phyloP scores from a whole-genome alignment of 2,113 vertebrate species.

The Psephotus haematonotus region DNA sequence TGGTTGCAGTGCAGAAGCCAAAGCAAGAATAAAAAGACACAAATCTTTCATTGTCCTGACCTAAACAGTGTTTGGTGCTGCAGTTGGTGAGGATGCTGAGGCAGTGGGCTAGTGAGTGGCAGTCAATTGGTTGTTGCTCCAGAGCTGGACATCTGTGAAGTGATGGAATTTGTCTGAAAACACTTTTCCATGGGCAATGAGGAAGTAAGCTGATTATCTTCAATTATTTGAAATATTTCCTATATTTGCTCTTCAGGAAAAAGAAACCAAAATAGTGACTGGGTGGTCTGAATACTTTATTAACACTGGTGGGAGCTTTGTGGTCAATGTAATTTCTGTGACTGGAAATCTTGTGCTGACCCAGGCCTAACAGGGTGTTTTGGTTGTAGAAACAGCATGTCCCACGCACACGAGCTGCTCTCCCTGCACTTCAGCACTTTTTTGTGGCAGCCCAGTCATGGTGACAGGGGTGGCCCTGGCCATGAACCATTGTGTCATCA shows the following conservation, averaged over 20 bases:
- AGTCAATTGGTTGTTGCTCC: rapidly evolving
- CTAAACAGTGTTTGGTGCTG: background rate
- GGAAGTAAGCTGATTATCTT: background rate
- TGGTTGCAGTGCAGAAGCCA: background rate
- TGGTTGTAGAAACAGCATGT: rapidly evolving
- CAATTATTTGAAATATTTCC: background rate
- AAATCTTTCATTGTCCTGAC: background rate
- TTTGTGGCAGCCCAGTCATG: background rate
- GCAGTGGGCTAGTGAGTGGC: background rate
- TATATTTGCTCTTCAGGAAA: background rate
- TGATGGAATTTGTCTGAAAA: background rate
- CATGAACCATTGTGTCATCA: rapidly evolving
- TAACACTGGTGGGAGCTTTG: background rate
- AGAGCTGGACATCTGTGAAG: background rate
- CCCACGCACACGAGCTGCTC: rapidly evolving
- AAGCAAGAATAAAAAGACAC: background rate
- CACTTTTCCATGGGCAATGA: background rate
- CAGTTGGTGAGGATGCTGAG: rapidly evolving
- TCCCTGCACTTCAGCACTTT: background rate
- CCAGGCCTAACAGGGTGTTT: background rate
- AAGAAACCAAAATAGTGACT: background rate
- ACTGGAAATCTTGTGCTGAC: background rate
- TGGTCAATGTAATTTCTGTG: rapidly evolving
- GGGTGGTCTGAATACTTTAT: background rate
- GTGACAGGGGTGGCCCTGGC: background rate